Evolutionary conservation across 2,797 vertebrate species (phyloP), one percentile per base, ranked within the genome.

Genomic region (Myotis pilosus): DNA sequence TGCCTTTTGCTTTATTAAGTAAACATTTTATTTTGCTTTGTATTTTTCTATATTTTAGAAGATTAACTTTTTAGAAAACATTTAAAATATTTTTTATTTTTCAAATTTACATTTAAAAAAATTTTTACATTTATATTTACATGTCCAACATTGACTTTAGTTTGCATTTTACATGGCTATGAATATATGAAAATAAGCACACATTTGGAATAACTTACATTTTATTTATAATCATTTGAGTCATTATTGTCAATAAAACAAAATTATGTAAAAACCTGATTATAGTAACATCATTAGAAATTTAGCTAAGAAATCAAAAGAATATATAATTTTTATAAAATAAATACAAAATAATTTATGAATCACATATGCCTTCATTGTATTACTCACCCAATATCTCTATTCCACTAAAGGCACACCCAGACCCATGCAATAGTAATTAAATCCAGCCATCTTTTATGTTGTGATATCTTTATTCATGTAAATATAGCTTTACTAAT

Each of bases 281-380:
- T 64, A 30, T 66, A 79, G 76, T 12, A 94, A 91, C 22, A 53
- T 49, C 16, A 22, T 83, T 76, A 89, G 47, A 3, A 10, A 87
- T 86, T 96, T 96, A 95, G 10, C 41, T 92, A 5, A 84, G 30
- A 94, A 82, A 47, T 57, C 13, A 15, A 83, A 95, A 60, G 30
- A 85, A 90, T 75, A 84, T 47, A 81, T 78, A 79, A 23, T 60
- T 86, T 76, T 79, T 33, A 62, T 57, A 5, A 49, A 90, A 79
- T 72, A 94, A 89, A 81, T 84, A 89, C 6, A 87, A 93, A 91
- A 76, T 76, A 92, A 78, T 22, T 78, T 92, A 62, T 47, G 57
- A 94, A 44, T 51, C 6, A 36, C 33, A 49, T 41, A 44, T 36
- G 28, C 22, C 68, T 75, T 66, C 79, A 60, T 91, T 92, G 62